Base-by-base conservation (phyloP, 2,888 invertebrate genomes). In the Branchellion lobata region DNA sequence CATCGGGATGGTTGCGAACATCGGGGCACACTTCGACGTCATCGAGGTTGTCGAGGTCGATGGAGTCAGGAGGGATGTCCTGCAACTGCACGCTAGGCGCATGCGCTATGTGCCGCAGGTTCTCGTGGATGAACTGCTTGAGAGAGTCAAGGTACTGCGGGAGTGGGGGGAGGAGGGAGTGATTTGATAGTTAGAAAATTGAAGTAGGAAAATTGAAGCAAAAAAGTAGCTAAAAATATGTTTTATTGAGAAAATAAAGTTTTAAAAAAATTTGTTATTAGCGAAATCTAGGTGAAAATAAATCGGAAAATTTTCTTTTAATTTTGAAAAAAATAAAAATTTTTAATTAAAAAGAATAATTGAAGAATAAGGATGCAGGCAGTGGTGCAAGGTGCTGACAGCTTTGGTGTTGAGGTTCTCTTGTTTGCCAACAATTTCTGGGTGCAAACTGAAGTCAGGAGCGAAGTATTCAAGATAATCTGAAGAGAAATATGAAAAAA, bases 101-200 rank as follows among this genome's bases (percentile, higher is more conserved):
- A 88, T 96, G 96, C 0, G 97, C 96, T 84, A 99, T 88, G 95
- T 97, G 96, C 81, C 98, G 90, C 80, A 99, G 89, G 87, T 99
- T 99, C 88, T 99, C 99, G 89, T 98, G 97, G 79, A 99, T 89
- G 81, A 93, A 89, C 1, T 92, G 91, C 91, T 96, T 97, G 84
- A 99, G 96, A 89, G 97, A 97, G 84, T 99, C 98, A 85, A 99
- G 90, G 89, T 99, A 99, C 86, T 99, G 98, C 0, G 93, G 91
- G 1, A n/a, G 61, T 57, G 8, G 61, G 21, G 3, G 24, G 61
- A 96, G 40, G 18, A n/a, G 61, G 24, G 36, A 31, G 65, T 33
- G 29, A 18, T 65, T 33, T 31, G 18, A 8, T 31, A 27, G 18
- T 27, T 8, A 33, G 27, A n/a, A n/a, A n/a, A n/a, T n/a, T n/a